phyloP scores from a whole-genome alignment of 2,888 invertebrate genomes.

The Byasa hedistus region DNA sequence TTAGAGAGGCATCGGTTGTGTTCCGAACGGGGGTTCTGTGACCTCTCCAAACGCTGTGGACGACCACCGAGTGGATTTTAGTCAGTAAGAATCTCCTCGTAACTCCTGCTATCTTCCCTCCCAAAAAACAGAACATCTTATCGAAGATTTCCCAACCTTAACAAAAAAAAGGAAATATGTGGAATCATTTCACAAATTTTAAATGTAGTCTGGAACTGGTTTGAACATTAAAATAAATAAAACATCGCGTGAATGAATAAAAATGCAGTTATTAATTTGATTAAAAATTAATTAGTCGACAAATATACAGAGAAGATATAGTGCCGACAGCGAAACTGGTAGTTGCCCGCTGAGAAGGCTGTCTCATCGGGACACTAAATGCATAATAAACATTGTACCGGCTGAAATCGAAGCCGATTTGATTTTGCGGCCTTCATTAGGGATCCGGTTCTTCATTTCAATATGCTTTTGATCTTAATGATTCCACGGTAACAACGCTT shows the following conservation, averaged over 20 bases:
- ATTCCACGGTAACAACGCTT: constrained; percentile 70
- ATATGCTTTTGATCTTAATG: constrained; percentile 72
- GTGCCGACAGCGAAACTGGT: constrained; percentile 34
- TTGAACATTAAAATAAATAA: neutral
- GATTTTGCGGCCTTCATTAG: constrained; percentile 78
- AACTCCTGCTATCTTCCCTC: no score
- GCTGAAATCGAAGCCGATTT: constrained; percentile 74
- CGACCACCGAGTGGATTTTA: no score
- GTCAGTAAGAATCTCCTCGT: no score
- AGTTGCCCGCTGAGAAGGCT: constrained; percentile 39
- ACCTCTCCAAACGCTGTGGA: no score
- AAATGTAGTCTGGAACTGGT: neutral
- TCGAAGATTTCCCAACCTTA: no score
- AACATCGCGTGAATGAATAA: constrained; percentile 6
- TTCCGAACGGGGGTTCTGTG: no score
- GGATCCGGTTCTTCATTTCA: constrained; percentile 76
- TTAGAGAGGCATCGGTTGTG: no score
- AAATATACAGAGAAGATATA: constrained; percentile 16
- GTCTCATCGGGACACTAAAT: constrained; percentile 59
- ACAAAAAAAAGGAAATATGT: no score
- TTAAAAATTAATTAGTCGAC: constrained; percentile 21
- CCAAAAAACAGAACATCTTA: no score
- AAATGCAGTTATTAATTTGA: constrained; percentile 24
- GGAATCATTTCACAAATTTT: neutral
- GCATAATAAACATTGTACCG: constrained; percentile 66